Evolutionary conservation across 2,113 vertebrate species (phyloP), one percentile per base, ranked within the genome.

Genomic region (Silurus meridionalis): DNA sequence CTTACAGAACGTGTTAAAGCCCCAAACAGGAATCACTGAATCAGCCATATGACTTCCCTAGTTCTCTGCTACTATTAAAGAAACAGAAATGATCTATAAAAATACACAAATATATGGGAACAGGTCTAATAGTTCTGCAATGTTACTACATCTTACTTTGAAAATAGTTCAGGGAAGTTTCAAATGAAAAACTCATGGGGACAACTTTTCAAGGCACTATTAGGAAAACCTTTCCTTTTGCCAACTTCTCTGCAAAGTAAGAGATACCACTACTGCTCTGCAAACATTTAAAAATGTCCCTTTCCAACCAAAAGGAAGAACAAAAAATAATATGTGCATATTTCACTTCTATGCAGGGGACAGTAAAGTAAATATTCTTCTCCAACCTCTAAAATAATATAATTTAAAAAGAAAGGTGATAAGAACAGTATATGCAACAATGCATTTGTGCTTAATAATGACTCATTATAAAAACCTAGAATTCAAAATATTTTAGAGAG

Each of bases 301-400:
- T 64, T 64, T n/a, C 61, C 19, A 6, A 61, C 23, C 63, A 66
- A 66, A 66, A 66, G 9, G 23, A 13, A 66, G 3, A 25, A 63
- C 21, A 63, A 69, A 25, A 66, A 17, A 88, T 63, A 55, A 77
- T 64, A 90, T 52, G 63, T 86, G 75, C 55, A 66, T 57, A 69
- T 82, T 83, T 82, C 61, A 85, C 88, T 85, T 82, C 78, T 79
- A 87, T 87, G 8, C n/a, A 63, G 61, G 23, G 89, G 85, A 86
- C 82, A 69, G 72, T 81, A 50, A 67, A 7, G 46, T 86, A 77
- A 89, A 61, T 77, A 88, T 66, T 74, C 60, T 75, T 74, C 83
- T 64, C 80, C 52, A 87, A 87, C 78, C 87, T 57, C 80, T 87
- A 88, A 82, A 85, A 83, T 57, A 89, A 86, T 86, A 87, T 81